Percentiles rank a stretch among this genome's conserved stretches.
These are phyloP conservation scores for Epsilonema sp. DNA, from an alignment of 2,888 invertebrate species.

Conservation along the genomic window DNA sequence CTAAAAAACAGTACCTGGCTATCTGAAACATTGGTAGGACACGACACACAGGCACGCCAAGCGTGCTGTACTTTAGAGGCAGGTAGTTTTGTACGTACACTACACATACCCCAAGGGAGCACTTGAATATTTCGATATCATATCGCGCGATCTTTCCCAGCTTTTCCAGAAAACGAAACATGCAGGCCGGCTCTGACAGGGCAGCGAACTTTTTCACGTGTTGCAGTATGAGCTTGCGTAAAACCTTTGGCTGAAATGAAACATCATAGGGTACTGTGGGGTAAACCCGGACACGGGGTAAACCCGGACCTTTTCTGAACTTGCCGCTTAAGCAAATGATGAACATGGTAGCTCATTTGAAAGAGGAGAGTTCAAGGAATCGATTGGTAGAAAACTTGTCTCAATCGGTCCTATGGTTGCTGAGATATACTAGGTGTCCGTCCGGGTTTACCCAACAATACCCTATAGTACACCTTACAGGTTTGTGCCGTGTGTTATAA, in stretches of 20 bases:
- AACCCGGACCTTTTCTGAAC: too few species aligned
- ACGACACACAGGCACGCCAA: neutral
- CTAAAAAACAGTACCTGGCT: constrained; percentile 25
- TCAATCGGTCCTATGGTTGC: constrained; percentile 79
- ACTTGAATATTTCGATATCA: constrained; percentile 78
- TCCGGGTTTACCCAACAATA: constrained; percentile 60
- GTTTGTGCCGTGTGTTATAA: constrained; percentile 62
- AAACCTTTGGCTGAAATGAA: constrained; percentile 38
- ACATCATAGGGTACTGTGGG: too few species aligned
- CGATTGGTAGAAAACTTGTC: too few species aligned
- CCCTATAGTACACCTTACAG: constrained; percentile 70
- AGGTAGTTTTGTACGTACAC: neutral
- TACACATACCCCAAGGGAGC: constrained; percentile 57
- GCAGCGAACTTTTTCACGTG: constrained; percentile 69
- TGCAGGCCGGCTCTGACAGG: constrained; percentile 57
- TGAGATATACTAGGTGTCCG: constrained; percentile 80
- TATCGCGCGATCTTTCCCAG: constrained; percentile 64
- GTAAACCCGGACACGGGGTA: too few species aligned
- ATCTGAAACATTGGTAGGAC: neutral
- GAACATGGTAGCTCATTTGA: too few species aligned
- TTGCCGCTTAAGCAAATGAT: too few species aligned
- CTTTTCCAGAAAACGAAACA: constrained; percentile 68
- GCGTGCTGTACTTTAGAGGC: neutral
- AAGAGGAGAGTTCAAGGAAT: too few species aligned
- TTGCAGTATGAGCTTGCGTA: constrained; percentile 74